Evolutionary conservation across 1,140 invertebrate species (phyloP).

Genomic region (Caerostris extrusa): DNA sequence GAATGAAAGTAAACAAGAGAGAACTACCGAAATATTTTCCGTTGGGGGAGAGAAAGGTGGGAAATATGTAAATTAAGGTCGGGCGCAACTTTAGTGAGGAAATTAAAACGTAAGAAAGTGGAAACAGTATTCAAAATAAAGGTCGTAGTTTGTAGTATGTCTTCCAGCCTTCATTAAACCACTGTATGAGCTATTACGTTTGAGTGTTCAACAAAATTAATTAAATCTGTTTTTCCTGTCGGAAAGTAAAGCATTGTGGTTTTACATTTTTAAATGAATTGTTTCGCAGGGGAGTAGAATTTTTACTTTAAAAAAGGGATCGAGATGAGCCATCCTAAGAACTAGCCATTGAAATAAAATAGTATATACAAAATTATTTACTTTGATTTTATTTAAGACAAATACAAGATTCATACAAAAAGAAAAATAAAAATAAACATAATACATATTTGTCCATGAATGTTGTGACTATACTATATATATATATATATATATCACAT

Average conservation of each 20-base stretch:
- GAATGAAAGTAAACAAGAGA: slow-evolving; percentile 66
- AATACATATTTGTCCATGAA: no score
- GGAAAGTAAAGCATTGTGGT: neutral
- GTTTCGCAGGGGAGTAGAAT: neutral
- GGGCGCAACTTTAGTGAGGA: slow-evolving; percentile 44
- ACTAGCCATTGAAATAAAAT: no score
- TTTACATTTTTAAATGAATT: neutral
- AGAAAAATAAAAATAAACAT: no score
- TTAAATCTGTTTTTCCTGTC: no score
- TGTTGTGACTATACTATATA: no score
- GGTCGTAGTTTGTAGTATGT: neutral
- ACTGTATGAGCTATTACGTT: neutral
- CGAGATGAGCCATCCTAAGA: no score
- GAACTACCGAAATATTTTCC: slow-evolving; percentile 64
- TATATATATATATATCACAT: no score
- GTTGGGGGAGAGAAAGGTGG: neutral
- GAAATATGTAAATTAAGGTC: slow-evolving; percentile 62
- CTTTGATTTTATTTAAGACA: no score
- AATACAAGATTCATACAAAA: no score
- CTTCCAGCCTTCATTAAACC: neutral
- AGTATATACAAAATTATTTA: no score
- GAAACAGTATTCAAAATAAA: slow-evolving; percentile 61
- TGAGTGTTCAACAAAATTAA: neutral
- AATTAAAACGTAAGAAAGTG: slow-evolving; percentile 73
- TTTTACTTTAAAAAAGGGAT: neutral